phyloP scores from a whole-genome alignment of 35 echinoderm and acorn worm genomes.

The Heliocidaris tuberculata region DNA sequence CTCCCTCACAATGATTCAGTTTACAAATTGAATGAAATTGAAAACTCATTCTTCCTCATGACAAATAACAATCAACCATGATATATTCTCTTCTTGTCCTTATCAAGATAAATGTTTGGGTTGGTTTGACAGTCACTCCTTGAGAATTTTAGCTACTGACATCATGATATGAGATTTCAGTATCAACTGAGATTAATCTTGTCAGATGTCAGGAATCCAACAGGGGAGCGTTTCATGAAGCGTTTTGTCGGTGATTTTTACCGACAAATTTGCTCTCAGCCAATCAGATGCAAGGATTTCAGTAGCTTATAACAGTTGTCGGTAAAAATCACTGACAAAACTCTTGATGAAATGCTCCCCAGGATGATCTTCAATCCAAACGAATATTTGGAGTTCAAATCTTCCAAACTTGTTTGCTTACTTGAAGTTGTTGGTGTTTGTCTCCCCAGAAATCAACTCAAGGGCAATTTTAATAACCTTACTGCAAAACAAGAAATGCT shows the following conservation, averaged over 20 bases:
- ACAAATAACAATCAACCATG: background rate
- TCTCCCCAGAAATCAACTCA: too few species aligned
- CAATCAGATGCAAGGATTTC: too few species aligned
- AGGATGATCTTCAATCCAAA: background rate
- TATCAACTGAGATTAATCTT: background rate
- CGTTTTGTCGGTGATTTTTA: too few species aligned
- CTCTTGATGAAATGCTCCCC: too few species aligned
- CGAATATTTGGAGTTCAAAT: background rate
- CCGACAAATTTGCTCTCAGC: too few species aligned
- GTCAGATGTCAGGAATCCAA: background rate
- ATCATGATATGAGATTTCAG: background rate
- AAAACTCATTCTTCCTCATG: background rate
- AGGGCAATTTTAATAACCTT: too few species aligned
- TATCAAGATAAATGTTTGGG: background rate
- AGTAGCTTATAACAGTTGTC: too few species aligned
- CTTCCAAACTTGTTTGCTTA: background rate
- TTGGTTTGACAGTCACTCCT: background rate
- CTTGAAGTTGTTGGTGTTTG: background rate
- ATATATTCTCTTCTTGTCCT: background rate
- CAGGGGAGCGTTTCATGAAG: too few species aligned
- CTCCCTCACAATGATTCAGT: too few species aligned
- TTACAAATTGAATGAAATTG: too few species aligned
- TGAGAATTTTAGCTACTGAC: background rate
- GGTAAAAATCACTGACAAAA: too few species aligned
- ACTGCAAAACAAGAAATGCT: too few species aligned